Evolutionary conservation across 1,140 invertebrate genomes (phyloP).

Genomic region (Dryas iulia): DNA sequence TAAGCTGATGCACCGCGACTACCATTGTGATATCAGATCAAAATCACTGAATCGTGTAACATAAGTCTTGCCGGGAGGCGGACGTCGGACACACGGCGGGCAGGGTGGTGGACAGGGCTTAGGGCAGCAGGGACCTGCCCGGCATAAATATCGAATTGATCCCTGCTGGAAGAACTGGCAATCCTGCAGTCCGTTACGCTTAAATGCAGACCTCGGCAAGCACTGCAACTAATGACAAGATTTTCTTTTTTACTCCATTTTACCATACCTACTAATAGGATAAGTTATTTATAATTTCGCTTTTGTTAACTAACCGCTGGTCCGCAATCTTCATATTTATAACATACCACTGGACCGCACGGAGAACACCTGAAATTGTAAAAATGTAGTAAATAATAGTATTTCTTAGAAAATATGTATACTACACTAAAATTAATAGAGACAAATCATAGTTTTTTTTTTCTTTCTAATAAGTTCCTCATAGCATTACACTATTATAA

Average conservation of each 20-base stretch:
- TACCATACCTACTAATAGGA: not conserved
- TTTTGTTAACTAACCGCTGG: constrained; percentile 55
- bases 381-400: not conserved
- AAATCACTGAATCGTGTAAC: constrained; percentile 74
- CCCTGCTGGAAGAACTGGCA: constrained; percentile 75
- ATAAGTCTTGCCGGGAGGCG: constrained; percentile 72
- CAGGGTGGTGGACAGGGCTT: constrained; percentile 61
- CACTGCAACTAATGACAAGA: constrained; percentile 65
- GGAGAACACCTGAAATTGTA: constrained; percentile 62
- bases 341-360: constrained; percentile 74
- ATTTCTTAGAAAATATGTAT: not conserved
- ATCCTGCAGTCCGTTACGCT: constrained; percentile 77
- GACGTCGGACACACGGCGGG: constrained; percentile 69
- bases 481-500: no score
- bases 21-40: constrained; percentile 71
- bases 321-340: constrained; percentile 76
- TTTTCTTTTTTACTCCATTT: not conserved
- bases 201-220: constrained; percentile 76
- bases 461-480: no score
- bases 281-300: not conserved
- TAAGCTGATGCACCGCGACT: constrained; percentile 41
- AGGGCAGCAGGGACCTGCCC: constrained; percentile 53
- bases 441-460: no score
- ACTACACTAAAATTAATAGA: not conserved
- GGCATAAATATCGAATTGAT: constrained; percentile 73